Evolutionary conservation across 1,140 invertebrate genomes (phyloP).

Genomic region (Sitobion miscanthi): DNA sequence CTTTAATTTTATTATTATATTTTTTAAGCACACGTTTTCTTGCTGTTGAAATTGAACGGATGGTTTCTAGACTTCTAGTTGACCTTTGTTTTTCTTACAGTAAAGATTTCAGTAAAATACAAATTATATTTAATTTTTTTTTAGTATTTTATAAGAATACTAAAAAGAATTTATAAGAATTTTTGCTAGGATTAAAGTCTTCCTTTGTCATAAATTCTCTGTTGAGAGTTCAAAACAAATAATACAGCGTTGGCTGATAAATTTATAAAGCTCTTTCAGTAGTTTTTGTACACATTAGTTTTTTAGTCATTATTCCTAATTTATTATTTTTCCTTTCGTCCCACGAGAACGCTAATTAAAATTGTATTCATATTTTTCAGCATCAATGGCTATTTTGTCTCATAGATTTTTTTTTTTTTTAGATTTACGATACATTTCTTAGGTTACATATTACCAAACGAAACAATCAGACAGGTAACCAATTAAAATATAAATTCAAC

Average conservation of each 20-base stretch:
- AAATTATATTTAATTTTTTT: neutral
- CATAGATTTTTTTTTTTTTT: neutral
- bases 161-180: too few species aligned
- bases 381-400: neutral
- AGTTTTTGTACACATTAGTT: neutral
- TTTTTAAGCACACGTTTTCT: neutral
- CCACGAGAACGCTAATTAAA: neutral
- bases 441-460: neutral
- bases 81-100: neutral
- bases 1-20: neutral
- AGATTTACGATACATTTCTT: neutral
- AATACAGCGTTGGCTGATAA: neutral
- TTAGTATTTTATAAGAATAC: neutral
- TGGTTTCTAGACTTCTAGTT: neutral
- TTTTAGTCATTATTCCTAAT: neutral
- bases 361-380: neutral
- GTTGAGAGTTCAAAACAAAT: neutral
- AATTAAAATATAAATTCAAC: neutral
- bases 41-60: neutral
- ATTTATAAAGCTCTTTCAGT: conserved; percentile 4
- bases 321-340: neutral
- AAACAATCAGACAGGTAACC: neutral
- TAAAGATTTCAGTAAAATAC: neutral
- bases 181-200: neutral
- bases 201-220: neutral